Evolutionary conservation across 1,140 invertebrate genomes (phyloP).

Genomic region (Magallana gigas): DNA sequence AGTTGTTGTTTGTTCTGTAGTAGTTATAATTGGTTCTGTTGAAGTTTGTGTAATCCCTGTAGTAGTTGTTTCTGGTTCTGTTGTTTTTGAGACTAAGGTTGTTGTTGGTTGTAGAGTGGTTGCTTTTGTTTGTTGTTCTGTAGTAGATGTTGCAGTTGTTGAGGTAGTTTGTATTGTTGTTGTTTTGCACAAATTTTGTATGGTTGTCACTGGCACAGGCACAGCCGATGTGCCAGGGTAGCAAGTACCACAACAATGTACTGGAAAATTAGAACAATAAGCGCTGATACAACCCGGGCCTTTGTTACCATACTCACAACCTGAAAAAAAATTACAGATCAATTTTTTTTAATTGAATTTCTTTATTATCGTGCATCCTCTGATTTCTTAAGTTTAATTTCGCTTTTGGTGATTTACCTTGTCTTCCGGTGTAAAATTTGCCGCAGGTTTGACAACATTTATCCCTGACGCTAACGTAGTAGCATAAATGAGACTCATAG

Average conservation of each 20-base stretch:
- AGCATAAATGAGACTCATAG: background rate
- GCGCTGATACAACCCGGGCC: background rate
- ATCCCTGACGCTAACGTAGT: background rate
- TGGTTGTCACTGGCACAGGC: background rate
- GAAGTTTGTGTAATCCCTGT: background rate
- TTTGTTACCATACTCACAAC: background rate
- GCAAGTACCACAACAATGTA: background rate
- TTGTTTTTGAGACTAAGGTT: no score
- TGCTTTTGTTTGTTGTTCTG: background rate
- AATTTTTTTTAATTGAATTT: no score
- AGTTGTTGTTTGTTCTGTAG: background rate
- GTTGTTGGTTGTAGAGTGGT: background rate
- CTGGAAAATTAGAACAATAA: background rate
- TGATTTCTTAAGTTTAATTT: no score
- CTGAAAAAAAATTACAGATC: background rate
- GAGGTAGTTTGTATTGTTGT: background rate
- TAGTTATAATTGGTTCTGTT: background rate
- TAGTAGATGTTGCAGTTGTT: background rate
- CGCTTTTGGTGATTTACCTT: background rate
- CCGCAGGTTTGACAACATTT: background rate
- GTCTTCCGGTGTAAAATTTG: background rate
- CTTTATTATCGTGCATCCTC: no score
- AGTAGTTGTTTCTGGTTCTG: background rate
- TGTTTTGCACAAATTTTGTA: slow-evolving; percentile 5
- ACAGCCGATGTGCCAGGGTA: background rate